Evolutionary conservation across 2,888 invertebrate genomes (phyloP), one percentile per base, ranked within the genome.

Genomic region (Hirtodrosophila histrioides): DNA sequence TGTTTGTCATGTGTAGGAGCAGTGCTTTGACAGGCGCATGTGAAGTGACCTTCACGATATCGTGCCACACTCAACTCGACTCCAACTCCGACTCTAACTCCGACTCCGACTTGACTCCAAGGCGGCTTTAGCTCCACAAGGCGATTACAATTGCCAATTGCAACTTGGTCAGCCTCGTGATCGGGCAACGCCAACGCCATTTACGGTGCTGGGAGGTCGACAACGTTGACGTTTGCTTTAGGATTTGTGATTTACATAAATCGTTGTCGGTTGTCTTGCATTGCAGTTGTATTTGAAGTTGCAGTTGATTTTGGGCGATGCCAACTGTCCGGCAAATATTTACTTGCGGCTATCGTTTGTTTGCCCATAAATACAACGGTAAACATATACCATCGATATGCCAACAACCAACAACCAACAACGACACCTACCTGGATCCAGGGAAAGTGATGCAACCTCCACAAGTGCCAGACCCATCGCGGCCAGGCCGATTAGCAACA

Each of bases 361-460:
- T 70, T 70, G 69, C 17, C 66, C 82, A 80, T 70, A 69, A 83
- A 63, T 63, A 61, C 78, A 81, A 81, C 66, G 68, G 71, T 82
- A 67, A 67, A 82, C 65, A 75, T 48, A 43, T 31, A 17, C 17
- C 17, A 17, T 17, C 17, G 31, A 29, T 45, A 51, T 23, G 35
- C 46, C 41, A 17, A 37, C 46, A 23, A 23, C 40, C 7, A 5
- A 23, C 17, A 17, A 40, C 17, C 40, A 9, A 12, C 29, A 39
- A 33, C 55, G 44, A 58, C 57, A 69, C 78, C 60, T 90, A 92
- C 92, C 92, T 92, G 92, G 92, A 90, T 92, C 92, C 65, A 92
- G 85, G 69, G 92, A 92, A 76, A 92, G 83, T 76, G 90, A 86
- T 75, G 88, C 80, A 79, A 89, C 89, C 81, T 89, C 84, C 75